Conservation (phyloP, 2,797 vertebrate species). For the Limnodromus scolopaceus region DNA sequence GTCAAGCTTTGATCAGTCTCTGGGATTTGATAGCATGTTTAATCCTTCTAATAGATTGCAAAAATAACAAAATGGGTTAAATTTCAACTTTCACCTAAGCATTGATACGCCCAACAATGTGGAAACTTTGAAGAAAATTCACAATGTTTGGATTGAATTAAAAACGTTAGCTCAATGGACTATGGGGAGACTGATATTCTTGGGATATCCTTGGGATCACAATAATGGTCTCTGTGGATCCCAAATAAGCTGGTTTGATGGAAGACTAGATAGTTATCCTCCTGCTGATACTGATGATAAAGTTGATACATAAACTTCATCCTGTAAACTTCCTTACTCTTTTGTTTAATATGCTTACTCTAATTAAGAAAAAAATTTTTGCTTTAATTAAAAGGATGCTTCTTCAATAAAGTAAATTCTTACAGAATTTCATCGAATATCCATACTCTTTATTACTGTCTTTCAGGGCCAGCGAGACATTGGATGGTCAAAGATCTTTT, state of each 20-base stretch:
- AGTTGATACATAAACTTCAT: not conserved
- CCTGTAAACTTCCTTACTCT: not conserved
- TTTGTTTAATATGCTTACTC: not conserved
- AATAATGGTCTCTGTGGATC: not conserved
- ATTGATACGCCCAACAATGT: not conserved
- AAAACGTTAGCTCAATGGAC: not conserved
- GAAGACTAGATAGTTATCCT: not conserved
- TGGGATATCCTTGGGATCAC: not conserved
- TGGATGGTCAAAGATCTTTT: not conserved
- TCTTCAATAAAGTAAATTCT: not conserved
- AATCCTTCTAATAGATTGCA: not conserved
- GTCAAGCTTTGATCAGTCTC: not conserved
- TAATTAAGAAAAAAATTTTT: not conserved
- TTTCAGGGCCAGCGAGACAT: not conserved
- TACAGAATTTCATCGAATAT: not conserved
- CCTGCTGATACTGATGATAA: not conserved
- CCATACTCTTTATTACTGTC: not conserved
- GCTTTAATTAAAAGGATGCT: not conserved
- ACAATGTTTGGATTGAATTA: not conserved
- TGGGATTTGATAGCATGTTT: not conserved
- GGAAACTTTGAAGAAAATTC: not conserved
- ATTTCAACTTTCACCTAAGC: not conserved
- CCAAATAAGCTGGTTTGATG: not conserved
- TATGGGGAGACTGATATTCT: not conserved
- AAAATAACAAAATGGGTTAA: not conserved